A percentile compares a stretch with the other conserved stretches of the same genome.
These are phyloP conservation scores for Tyrophagus putrescentiae DNA, from an alignment of 1,140 invertebrate genomes.

Conservation along the genomic window DNA sequence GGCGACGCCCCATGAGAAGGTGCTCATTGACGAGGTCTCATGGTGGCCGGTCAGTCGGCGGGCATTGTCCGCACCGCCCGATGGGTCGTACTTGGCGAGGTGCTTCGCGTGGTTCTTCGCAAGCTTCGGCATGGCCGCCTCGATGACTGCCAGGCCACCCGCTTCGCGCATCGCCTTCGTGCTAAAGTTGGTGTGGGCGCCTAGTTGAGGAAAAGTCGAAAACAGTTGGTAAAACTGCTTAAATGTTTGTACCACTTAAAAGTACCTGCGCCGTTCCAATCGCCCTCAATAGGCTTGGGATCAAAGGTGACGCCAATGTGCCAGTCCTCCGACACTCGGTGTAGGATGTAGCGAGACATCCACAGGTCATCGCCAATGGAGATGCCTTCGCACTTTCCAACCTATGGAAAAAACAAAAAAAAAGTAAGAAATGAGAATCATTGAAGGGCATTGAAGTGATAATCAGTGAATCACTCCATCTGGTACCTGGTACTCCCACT, in stretches of 20 bases:
- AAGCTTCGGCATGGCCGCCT: constrained; percentile 49
- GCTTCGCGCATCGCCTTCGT: constrained; percentile 70
- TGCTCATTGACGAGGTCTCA: constrained; percentile 12
- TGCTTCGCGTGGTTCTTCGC: constrained; percentile 65
- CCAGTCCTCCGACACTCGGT: constrained; percentile 80
- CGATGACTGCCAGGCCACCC: constrained; percentile 44
- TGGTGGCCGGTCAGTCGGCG: constrained; percentile 56
- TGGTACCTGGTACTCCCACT: constrained; percentile 47
- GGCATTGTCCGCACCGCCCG: constrained; percentile 58
- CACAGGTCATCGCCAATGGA: constrained; percentile 72
- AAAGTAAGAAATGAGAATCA: too few species aligned
- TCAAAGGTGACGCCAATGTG: constrained; percentile 70
- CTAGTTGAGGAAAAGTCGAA: too few species aligned
- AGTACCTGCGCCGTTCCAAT: constrained; percentile 86
- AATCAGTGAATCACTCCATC: too few species aligned
- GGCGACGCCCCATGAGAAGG: constrained; percentile 42
- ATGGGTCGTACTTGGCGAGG: constrained; percentile 75
- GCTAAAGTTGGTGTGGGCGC: constrained; percentile 73
- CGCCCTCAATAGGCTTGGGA: constrained; percentile 63
- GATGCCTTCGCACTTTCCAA: constrained; percentile 62
- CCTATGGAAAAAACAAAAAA: too few species aligned
- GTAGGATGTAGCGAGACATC: constrained; percentile 68
- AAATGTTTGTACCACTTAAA: too few species aligned
- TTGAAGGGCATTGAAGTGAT: too few species aligned
- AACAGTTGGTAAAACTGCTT: too few species aligned